A percentile compares a stretch with the other conserved stretches of the same genome.
Conservation (phyloP, 2,888 invertebrate genomes). For the Habrosyne pyritoides region DNA sequence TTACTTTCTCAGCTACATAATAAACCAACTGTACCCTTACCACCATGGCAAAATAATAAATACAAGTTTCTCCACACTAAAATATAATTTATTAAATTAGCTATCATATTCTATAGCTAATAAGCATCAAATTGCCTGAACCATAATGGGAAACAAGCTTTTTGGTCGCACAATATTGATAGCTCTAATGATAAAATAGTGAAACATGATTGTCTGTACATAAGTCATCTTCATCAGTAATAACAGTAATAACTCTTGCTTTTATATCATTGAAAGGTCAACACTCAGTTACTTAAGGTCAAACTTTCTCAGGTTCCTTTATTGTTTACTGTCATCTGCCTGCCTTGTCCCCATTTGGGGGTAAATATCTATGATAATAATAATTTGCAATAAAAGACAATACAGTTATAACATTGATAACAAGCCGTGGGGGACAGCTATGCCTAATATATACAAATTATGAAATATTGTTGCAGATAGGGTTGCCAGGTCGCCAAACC, state of each 20-base stretch:
- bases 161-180: not conserved
- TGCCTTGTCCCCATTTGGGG: too few relatives aligned
- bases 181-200: not conserved
- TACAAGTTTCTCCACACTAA: too few relatives aligned
- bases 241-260: slow-evolving; percentile 31
- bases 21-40: too few relatives aligned
- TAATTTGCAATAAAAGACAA: too few relatives aligned
- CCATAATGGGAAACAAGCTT: not conserved
- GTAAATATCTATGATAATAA: too few relatives aligned
- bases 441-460: too few relatives aligned
- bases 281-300: slow-evolving; percentile 15
- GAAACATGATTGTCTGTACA: not conserved
- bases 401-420: too few relatives aligned
- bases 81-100: slow-evolving; percentile 17
- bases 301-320: slow-evolving; percentile 23
- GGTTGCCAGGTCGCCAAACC: too few relatives aligned
- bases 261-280: slow-evolving; percentile 16
- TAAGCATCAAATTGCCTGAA: slow-evolving; percentile 6
- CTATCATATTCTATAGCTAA: slow-evolving; percentile 26
- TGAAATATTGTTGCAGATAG: too few relatives aligned
- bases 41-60: too few relatives aligned
- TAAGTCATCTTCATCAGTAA: slow-evolving; percentile 20
- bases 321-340: slow-evolving; percentile 5
- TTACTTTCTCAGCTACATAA: too few relatives aligned
- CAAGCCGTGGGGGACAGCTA: too few relatives aligned